These are phyloP conservation scores for Kryptopterus vitreolus DNA, from an alignment of 2,797 vertebrate species.

Conservation along the genomic window DNA sequence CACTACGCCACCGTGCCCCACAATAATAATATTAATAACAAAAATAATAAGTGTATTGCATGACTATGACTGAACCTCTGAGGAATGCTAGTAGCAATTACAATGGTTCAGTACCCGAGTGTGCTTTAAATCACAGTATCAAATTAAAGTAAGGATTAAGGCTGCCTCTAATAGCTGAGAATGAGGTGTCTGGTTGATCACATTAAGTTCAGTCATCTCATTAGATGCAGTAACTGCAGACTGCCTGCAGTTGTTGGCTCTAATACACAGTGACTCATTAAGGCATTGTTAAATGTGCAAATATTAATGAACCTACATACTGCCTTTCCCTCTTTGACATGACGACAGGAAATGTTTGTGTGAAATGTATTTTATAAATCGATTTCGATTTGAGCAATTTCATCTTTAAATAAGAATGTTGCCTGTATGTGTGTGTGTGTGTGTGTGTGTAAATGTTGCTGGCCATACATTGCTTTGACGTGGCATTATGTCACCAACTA, in stretches of 20 bases:
- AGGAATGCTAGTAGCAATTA: neutral
- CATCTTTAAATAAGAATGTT: too few relatives aligned
- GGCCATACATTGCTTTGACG: too few relatives aligned
- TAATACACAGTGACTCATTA: neutral
- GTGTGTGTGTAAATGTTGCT: too few relatives aligned
- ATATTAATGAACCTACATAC: neutral
- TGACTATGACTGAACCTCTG: neutral
- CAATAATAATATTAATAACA: neutral
- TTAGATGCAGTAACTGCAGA: neutral
- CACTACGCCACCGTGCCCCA: too few relatives aligned
- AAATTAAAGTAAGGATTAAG: neutral
- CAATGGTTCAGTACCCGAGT: neutral
- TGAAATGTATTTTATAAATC: too few relatives aligned
- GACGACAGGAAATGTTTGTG: neutral
- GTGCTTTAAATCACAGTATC: neutral
- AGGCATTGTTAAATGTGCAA: neutral
- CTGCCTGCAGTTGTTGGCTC: neutral
- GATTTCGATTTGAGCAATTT: too few relatives aligned
- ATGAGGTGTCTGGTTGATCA: neutral
- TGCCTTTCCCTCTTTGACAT: neutral
- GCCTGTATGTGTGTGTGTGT: too few relatives aligned
- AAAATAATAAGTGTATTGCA: too few relatives aligned
- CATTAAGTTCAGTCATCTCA: neutral
- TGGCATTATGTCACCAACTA: too few relatives aligned
- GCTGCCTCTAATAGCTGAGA: neutral